Conservation (phyloP, 2,888 invertebrate species). For the Meta bourneti region DNA sequence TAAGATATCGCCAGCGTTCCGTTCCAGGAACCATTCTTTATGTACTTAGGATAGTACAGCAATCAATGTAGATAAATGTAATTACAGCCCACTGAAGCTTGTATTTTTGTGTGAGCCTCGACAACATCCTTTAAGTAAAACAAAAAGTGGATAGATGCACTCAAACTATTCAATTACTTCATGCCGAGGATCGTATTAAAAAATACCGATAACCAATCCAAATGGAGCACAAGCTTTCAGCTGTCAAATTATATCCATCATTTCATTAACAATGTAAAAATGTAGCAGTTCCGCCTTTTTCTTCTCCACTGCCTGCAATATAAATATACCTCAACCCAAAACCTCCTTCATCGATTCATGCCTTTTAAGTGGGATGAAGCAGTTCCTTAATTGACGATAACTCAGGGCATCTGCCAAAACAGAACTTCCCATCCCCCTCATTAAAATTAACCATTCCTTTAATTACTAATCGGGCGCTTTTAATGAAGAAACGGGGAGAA, state of each 20-base stretch:
- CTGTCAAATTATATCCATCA: not conserved
- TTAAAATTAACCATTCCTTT: not conserved
- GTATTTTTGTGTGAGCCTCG: too few relatives aligned
- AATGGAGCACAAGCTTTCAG: not conserved
- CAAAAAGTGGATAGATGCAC: too few relatives aligned
- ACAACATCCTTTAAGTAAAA: too few relatives aligned
- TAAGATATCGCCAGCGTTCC: too few relatives aligned
- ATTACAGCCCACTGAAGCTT: too few relatives aligned
- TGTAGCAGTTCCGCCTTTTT: not conserved
- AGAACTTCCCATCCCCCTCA: not conserved
- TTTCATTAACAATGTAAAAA: not conserved
- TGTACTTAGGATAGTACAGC: too few relatives aligned
- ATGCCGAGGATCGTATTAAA: too few relatives aligned
- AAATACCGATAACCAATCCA: too few relatives aligned
- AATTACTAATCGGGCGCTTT: not conserved
- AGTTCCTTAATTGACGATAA: not conserved
- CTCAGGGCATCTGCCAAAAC: not conserved
- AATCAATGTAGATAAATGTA: too few relatives aligned
- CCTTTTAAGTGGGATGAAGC: not conserved
- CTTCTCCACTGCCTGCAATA: not conserved
- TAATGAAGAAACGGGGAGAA: not conserved
- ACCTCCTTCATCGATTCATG: not conserved
- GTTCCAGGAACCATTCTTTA: too few relatives aligned
- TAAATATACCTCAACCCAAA: not conserved
- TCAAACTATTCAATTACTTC: too few relatives aligned